Evolutionary conservation across 2,113 vertebrate species (phyloP).

Genomic region (Callithrix jacchus): DNA sequence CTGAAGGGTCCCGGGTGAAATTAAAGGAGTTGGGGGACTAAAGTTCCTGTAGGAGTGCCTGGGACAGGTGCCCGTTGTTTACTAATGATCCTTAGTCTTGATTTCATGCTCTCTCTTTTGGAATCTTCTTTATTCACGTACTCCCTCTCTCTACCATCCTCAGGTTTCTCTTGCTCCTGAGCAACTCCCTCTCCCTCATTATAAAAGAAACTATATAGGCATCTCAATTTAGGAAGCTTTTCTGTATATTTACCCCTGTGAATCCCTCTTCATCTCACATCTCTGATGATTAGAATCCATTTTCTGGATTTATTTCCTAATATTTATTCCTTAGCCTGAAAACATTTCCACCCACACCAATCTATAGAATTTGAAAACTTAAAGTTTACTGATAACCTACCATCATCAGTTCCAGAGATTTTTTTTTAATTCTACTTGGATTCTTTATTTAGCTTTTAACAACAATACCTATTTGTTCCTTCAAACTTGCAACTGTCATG

Average conservation of each 20-base stretch:
- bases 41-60: background rate
- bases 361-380: background rate
- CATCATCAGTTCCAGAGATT: background rate
- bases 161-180: background rate
- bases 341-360: background rate
- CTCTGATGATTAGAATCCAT: background rate
- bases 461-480: background rate
- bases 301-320: background rate
- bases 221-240: background rate
- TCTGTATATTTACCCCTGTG: background rate
- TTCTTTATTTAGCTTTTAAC: background rate
- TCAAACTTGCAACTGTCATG: background rate
- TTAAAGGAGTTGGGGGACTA: background rate
- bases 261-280: background rate
- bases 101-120: background rate
- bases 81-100: background rate
- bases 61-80: background rate
- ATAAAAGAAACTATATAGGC: background rate
- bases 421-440: background rate
- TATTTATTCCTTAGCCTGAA: background rate
- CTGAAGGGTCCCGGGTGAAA: background rate
- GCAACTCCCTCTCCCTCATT: background rate
- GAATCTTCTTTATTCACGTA: background rate
- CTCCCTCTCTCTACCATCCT: background rate
- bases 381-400: background rate